Evolutionary conservation across 1,140 invertebrate species (phyloP).

Genomic region (Camponotus vicinus): DNA sequence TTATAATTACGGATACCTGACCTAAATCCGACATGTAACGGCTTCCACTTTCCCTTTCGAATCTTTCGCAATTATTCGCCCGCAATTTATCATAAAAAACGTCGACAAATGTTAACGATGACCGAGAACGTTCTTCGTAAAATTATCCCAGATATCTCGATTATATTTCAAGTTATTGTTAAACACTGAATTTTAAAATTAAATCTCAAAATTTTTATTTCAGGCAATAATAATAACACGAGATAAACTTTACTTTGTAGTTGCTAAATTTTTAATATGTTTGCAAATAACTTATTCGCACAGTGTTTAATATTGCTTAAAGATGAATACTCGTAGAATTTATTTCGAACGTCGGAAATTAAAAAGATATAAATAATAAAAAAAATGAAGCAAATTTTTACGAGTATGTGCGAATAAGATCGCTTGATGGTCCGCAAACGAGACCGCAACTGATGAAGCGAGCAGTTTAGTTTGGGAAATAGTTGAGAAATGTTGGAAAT

Average conservation of each 20-base stretch:
- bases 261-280: not conserved
- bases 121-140: not conserved
- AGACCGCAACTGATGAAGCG: conserved; percentile 9
- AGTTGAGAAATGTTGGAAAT: conserved; percentile 80
- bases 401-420: conserved; percentile 7
- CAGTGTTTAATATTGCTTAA: not conserved
- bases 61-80: conserved; percentile 59
- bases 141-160: not conserved
- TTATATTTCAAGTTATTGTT: not conserved
- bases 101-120: not conserved
- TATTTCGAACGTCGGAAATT: not conserved
- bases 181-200: conserved; percentile 5
- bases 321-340: not conserved
- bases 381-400: conserved; percentile 10
- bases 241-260: conserved; percentile 10
- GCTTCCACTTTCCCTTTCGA: conserved; percentile 63
- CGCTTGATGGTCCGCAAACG: conserved; percentile 32
- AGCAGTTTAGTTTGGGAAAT: conserved; percentile 74
- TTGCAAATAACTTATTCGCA: not conserved
- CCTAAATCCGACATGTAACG: conserved; percentile 61
- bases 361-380: conserved; percentile 3
- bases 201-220: not conserved
- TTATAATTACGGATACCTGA: conserved; percentile 55
- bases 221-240: no score
- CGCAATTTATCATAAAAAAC: conserved; percentile 62